Percentiles rank a stretch among this genome's conserved stretches.
These are phyloP conservation scores for Equus przewalskii DNA, from an alignment of 2,113 vertebrate genomes.

Conservation along the genomic window DNA sequence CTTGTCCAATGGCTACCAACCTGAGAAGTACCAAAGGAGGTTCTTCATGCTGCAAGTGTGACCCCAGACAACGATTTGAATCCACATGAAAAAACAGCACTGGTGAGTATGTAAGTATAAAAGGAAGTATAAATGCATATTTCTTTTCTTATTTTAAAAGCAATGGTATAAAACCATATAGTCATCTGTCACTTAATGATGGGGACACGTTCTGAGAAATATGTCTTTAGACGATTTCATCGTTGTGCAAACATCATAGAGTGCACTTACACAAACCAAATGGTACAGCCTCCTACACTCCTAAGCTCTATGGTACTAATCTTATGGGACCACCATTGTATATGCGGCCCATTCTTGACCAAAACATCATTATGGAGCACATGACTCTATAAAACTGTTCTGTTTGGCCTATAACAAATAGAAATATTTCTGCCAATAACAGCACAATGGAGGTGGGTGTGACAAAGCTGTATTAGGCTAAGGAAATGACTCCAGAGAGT, in stretches of 20 bases:
- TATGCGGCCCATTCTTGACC: too few species aligned
- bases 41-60: background rate
- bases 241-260: too few species aligned
- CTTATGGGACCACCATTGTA: too few species aligned
- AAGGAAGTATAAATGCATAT: background rate
- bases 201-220: too few species aligned
- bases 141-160: background rate
- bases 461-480: background rate
- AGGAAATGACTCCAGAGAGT: background rate
- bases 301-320: too few species aligned
- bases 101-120: background rate
- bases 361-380: too few species aligned
- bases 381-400: background rate
- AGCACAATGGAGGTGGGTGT: background rate
- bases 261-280: too few species aligned
- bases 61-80: background rate
- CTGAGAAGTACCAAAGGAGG: background rate
- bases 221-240: too few species aligned
- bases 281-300: too few species aligned
- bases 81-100: background rate
- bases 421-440: background rate
- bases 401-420: background rate
- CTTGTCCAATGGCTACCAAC: background rate
- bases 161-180: background rate
- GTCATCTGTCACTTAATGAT: too few species aligned